These are phyloP conservation scores for Achroia grisella DNA, from an alignment of 1,140 invertebrate genomes.

Conservation along the genomic window DNA sequence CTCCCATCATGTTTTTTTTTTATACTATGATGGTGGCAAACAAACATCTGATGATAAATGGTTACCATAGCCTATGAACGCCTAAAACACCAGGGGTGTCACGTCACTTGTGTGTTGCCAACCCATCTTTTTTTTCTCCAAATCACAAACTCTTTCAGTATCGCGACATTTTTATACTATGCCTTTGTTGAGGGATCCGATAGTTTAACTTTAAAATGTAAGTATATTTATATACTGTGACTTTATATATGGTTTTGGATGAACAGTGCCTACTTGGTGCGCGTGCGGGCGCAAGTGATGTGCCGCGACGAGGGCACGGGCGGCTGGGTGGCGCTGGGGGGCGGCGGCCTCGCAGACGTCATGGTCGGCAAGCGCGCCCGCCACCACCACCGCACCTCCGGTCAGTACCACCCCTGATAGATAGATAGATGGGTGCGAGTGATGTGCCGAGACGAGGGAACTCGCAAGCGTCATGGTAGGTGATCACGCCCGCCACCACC, in stretches of 20 bases:
- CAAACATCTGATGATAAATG: too few species aligned
- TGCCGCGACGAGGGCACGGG: conserved; percentile 96
- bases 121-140: too few species aligned
- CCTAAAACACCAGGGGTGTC: too few species aligned
- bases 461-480: conserved; percentile 93
- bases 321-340: conserved; percentile 95
- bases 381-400: conserved; percentile 4
- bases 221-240: background rate
- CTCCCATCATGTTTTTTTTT: too few species aligned
- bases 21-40: too few species aligned
- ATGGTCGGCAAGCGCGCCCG: conserved; percentile 79
- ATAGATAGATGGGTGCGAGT: conserved; percentile 87
- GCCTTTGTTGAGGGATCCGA: too few species aligned
- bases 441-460: conserved; percentile 98
- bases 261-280: conserved; percentile 94
- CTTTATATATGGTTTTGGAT: conserved; percentile 6
- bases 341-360: conserved; percentile 93
- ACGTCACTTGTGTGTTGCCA: background rate
- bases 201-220: too few species aligned
- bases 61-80: too few species aligned
- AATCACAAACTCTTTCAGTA: too few species aligned
- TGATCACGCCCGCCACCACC: conserved; percentile 25
- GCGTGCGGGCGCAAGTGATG: conserved; percentile 98
- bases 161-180: too few species aligned
- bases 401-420: background rate